phyloP scores from a whole-genome alignment of 2,888 invertebrate species.

The Dolichomitus sp. region DNA sequence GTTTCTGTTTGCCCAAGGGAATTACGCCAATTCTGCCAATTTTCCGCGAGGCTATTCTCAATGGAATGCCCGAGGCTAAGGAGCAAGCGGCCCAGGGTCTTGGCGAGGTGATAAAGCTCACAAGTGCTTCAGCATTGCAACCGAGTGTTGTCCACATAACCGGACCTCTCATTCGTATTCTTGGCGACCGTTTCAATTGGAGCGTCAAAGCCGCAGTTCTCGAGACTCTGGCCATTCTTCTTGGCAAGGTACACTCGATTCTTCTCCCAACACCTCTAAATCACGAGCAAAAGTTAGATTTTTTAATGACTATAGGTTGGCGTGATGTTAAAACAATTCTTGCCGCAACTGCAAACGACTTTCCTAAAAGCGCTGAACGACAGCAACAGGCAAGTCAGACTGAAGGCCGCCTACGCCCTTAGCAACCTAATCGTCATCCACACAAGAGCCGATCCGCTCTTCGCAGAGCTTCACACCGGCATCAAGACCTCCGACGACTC shows the following conservation, averaged over 20 bases:
- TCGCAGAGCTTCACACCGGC: constrained; percentile 96
- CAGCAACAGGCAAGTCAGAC: constrained; percentile 94
- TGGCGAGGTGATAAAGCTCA: constrained; percentile 92
- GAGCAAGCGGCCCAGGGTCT: constrained; percentile 98
- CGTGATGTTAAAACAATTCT: constrained; percentile 97
- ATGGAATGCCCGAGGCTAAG: constrained; percentile 98
- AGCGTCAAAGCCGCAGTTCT: constrained; percentile 98
- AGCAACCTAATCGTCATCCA: constrained; percentile 96
- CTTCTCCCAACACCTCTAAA: not conserved
- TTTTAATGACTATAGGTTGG: constrained; percentile 90
- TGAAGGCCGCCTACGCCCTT: constrained; percentile 96
- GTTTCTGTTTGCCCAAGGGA: constrained; percentile 97
- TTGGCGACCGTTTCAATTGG: constrained; percentile 97
- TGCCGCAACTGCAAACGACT: constrained; percentile 99
- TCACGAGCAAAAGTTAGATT: not conserved
- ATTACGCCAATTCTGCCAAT: constrained; percentile 97
- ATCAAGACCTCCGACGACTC: constrained; percentile 95
- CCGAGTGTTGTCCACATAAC: constrained; percentile 99
- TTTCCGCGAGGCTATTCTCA: constrained; percentile 98
- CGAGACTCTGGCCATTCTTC: constrained; percentile 96
- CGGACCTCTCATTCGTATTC: constrained; percentile 98
- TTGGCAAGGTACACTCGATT: constrained; percentile 91
- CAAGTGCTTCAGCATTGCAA: constrained; percentile 95
- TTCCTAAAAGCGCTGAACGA: constrained; percentile 98
- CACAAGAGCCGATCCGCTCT: constrained; percentile 97